Evolutionary conservation across 53 echinoderm and acorn worm genomes (phyloP), one percentile per base, ranked within the genome.

Genomic region (Echinarachnius parma): DNA sequence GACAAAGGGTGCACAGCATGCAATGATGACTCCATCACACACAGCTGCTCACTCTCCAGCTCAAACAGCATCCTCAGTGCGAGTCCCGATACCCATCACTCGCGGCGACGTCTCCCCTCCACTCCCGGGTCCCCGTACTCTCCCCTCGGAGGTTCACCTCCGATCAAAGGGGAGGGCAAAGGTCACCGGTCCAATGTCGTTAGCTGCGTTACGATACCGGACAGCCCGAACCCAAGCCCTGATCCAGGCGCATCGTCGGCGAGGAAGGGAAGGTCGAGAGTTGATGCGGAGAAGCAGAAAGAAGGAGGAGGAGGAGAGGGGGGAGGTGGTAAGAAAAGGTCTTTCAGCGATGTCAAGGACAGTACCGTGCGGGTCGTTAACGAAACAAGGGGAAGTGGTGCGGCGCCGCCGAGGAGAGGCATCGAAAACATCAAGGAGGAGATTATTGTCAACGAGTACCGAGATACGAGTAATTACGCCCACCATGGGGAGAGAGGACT

Each of bases 41-140:
- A 98, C 81, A 92, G 91, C 9, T 98, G 98, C 60, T 98, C 98
- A 5, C 54, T 98, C 5, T 91, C 88, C 48, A 91, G 98, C 59
- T 75, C 87, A 29, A 88, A 91, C 77, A 98, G 98, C 62, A 78
- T 98, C 55, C 79, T 91, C 15, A 85, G 82, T 55, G 88, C 91
- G 13, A 92, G 91, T 48, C 98, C 98, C 34, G 85, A 82, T 48
- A 74, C 69, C n/a, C 79, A 79, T 50, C 79, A 82, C 46, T 54
- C 53, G 59, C 66, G 76, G 3, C 87, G 78, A 30, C 75, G 68
- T 35, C 68, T 79, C 46, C 61, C 84, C 34, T 81, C 84, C 15
- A 75, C 82, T 4, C 70, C 82, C 2, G 86, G 83, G 3, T 96
- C 87, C 52, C 85, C 75, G 18, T 78, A 60, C 50, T 98, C 91